Conservation (phyloP, 2,888 invertebrate species). For the Didymodactylos carnosus region DNA sequence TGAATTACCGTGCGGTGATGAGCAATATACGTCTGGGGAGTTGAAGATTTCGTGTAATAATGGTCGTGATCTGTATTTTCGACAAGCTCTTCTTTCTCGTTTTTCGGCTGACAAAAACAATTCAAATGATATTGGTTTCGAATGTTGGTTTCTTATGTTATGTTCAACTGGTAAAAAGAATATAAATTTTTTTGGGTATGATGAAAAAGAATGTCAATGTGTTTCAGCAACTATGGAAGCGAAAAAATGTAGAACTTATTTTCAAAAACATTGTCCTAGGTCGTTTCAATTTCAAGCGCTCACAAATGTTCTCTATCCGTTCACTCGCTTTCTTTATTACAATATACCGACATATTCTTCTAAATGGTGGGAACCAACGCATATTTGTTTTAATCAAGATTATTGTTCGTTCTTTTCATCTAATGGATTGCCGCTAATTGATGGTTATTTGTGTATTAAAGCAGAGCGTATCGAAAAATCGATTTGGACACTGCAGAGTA, state of each 20-base stretch:
- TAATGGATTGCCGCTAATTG: neutral
- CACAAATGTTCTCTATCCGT: neutral
- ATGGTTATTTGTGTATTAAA: neutral
- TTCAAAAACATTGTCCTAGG: neutral
- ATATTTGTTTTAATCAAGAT: neutral
- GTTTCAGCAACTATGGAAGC: accelerated
- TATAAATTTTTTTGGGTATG: neutral
- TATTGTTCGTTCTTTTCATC: neutral
- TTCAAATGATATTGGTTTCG: neutral
- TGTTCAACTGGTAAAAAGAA: neutral
- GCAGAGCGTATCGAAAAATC: neutral
- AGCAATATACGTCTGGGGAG: neutral
- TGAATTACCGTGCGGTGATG: neutral
- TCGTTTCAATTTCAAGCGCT: neutral
- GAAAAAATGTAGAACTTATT: neutral
- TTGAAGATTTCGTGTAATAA: neutral
- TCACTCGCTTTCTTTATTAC: neutral
- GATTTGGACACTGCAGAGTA: neutral
- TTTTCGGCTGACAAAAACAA: neutral
- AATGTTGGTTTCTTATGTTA: neutral
- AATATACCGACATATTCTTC: neutral
- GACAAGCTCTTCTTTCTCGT: neutral
- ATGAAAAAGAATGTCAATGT: neutral
- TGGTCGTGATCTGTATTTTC: neutral
- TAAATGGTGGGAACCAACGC: neutral